Conservation (phyloP, 2,888 invertebrate genomes). For the Euzophera pinguis region DNA sequence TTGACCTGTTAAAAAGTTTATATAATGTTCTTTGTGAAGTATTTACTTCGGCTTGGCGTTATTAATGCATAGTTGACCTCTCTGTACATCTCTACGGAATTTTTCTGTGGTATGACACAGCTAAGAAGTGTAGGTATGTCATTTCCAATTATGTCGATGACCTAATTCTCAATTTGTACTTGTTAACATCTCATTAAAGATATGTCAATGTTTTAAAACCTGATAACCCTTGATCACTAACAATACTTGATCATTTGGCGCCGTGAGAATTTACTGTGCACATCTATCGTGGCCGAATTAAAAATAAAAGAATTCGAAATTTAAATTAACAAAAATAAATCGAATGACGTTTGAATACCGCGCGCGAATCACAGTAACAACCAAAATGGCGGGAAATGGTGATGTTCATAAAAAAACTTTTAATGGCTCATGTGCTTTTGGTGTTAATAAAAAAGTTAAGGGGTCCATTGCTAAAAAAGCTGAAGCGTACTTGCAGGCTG, state of each 20-base stretch:
- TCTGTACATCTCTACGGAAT: too few relatives aligned
- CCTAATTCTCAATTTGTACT: constrained; percentile 26
- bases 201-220: constrained; percentile 28
- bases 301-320: constrained; percentile 10
- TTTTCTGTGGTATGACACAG: too few relatives aligned
- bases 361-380: constrained; percentile 52
- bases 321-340: constrained; percentile 15
- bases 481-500: constrained; percentile 63
- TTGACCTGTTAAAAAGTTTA: too few relatives aligned
- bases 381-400: constrained; percentile 52
- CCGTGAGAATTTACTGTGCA: constrained; percentile 33
- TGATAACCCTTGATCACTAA: constrained; percentile 48
- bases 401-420: constrained; percentile 48
- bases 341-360: constrained; percentile 53
- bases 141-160: constrained; percentile 34
- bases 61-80: too few relatives aligned
- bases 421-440: constrained; percentile 51
- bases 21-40: too few relatives aligned
- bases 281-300: constrained; percentile 23
- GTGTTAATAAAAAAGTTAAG: constrained; percentile 44
- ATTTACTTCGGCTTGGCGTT: too few relatives aligned
- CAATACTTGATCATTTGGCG: constrained; percentile 26
- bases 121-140: constrained; percentile 15
- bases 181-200: constrained; percentile 12
- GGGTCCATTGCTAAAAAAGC: constrained; percentile 59